Conservation (phyloP, 1,140 invertebrate genomes). For the Apocrypta bakeri region DNA sequence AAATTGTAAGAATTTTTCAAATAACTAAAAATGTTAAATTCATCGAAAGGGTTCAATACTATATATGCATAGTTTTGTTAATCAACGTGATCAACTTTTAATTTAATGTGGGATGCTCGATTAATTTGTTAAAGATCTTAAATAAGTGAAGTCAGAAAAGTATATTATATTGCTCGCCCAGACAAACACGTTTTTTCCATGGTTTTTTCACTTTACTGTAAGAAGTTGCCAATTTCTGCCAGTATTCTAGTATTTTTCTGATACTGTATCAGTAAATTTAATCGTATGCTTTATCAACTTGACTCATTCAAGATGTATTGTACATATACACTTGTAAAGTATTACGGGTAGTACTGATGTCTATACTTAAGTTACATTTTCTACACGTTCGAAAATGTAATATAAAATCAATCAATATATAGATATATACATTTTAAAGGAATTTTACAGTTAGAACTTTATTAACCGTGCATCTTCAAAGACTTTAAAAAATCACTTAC, state of each 20-base stretch:
- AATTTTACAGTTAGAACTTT: neutral
- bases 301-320: neutral
- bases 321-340: neutral
- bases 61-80: no score
- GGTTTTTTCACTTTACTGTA: neutral
- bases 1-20: no score
- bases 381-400: neutral
- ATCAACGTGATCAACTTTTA: no score
- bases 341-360: slow-evolving; percentile 1
- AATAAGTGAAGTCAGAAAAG: no score
- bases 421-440: neutral
- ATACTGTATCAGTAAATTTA: neutral
- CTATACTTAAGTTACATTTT: neutral
- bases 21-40: no score
- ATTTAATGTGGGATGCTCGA: no score
- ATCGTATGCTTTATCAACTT: neutral
- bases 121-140: no score
- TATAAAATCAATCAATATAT: neutral
- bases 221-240: neutral
- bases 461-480: neutral
- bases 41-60: no score
- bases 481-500: neutral
- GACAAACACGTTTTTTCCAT: neutral
- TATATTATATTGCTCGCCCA: no score
- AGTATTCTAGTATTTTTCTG: neutral